Conservation (phyloP, 2,113 vertebrate species). For the Galemys pyrenaicus region DNA sequence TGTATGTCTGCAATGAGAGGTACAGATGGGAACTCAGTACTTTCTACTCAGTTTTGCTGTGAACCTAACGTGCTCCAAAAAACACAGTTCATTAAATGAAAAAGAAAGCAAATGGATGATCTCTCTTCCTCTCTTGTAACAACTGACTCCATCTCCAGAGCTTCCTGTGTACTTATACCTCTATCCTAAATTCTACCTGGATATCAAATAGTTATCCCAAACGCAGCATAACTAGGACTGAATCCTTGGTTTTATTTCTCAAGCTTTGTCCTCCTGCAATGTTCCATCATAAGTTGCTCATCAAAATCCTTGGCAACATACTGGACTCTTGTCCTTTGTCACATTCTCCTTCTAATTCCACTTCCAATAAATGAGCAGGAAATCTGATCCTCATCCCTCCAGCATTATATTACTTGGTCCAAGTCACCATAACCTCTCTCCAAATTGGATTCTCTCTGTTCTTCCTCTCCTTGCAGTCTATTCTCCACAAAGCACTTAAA, state of each 20-base stretch:
- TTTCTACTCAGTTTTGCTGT: slow-evolving; percentile 1
- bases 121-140: slow-evolving; percentile 14
- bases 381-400: neutral
- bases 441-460: neutral
- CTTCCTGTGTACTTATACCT: neutral
- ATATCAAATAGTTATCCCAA: slow-evolving; percentile 25
- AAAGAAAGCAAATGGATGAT: neutral
- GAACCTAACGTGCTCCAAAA: neutral
- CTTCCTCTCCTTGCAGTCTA: neutral
- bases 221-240: neutral
- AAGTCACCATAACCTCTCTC: neutral
- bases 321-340: neutral
- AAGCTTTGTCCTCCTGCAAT: neutral
- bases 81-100: neutral
- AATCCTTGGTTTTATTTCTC: slow-evolving; percentile 20
- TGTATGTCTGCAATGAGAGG: neutral
- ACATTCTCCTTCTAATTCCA: neutral
- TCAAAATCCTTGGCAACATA: slow-evolving; percentile 7
- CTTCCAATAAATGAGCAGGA: slow-evolving; percentile 7
- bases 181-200: neutral
- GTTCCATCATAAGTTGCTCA: slow-evolving; percentile 6
- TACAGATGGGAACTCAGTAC: neutral
- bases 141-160: neutral
- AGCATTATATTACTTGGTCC: neutral
- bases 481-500: neutral